These are phyloP conservation scores for Ptycholaimellus sp. DNA, from an alignment of 2,888 invertebrate species.

Conservation along the genomic window DNA sequence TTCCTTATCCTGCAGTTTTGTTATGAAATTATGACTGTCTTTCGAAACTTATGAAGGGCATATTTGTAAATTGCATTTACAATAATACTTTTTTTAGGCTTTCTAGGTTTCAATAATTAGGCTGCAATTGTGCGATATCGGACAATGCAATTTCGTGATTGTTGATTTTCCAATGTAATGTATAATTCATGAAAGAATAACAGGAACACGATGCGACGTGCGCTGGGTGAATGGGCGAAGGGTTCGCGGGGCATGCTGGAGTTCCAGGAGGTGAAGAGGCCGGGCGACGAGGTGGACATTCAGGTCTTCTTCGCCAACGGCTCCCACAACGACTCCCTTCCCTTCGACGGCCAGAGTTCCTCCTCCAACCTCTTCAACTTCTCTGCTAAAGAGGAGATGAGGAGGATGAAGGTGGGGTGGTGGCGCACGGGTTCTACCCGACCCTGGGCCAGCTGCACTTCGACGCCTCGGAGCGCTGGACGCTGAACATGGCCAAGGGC, in stretches of 20 bases:
- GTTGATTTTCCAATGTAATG: no score
- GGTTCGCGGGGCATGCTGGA: not conserved
- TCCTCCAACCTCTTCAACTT: not conserved
- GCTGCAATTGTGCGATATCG: no score
- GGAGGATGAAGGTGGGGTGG: slow-evolving; percentile 13
- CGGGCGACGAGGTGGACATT: slow-evolving; percentile 10
- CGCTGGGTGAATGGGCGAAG: not conserved
- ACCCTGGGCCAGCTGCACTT: slow-evolving; percentile 21
- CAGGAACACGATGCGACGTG: not conserved
- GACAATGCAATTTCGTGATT: no score
- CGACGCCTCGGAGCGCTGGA: slow-evolving; percentile 23
- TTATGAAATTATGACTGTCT: not conserved
- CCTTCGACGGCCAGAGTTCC: slow-evolving; percentile 19
- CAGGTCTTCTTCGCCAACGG: slow-evolving; percentile 15
- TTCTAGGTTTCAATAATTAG: no score
- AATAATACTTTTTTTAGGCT: no score
- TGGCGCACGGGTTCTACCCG: slow-evolving; percentile 22
- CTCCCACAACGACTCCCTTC: slow-evolving; percentile 16
- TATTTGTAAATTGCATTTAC: no score
- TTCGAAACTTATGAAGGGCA: slow-evolving; percentile 20
- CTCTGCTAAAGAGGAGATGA: not conserved
- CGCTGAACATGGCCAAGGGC: slow-evolving; percentile 14
- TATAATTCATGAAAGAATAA: no score
- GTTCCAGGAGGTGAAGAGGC: not conserved
- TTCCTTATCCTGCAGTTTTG: not conserved